phyloP scores from a whole-genome alignment of 92 coral and sea anemone genomes.

The Heliopora coerulea region DNA sequence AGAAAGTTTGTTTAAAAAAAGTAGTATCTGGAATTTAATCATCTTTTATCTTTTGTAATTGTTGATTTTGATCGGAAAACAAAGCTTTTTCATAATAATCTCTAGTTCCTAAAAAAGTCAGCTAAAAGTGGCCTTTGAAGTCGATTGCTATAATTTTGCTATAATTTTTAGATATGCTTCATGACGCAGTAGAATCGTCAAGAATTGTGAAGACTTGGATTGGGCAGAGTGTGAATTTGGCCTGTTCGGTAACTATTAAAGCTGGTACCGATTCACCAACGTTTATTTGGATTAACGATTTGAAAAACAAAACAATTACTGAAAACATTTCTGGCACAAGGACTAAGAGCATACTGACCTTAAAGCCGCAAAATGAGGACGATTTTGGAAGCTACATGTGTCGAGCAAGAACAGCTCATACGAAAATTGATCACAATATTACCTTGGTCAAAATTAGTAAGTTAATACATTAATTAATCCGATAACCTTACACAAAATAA shows the following conservation, averaged over 20 bases:
- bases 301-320: conserved; percentile 27
- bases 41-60: too few relatives aligned
- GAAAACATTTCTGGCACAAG: not conserved
- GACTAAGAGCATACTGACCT: not conserved
- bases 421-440: conserved; percentile 21
- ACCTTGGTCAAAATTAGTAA: conserved; percentile 24
- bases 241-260: conserved; percentile 18
- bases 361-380: conserved; percentile 7
- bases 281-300: conserved; percentile 20
- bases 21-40: too few relatives aligned
- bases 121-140: not conserved
- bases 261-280: conserved; percentile 23
- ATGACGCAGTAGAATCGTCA: not conserved
- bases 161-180: conserved; percentile 28
- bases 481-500: not conserved
- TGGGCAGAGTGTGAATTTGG: conserved; percentile 3
- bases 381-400: conserved; percentile 33
- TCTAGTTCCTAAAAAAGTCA: not conserved
- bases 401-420: not conserved
- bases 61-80: too few relatives aligned
- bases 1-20: too few relatives aligned
- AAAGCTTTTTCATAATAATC: too few relatives aligned
- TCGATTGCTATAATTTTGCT: not conserved
- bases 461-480: not conserved
- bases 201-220: conserved; percentile 14